Evolutionary conservation across 2,888 invertebrate genomes (phyloP).

Genomic region (Sphecodes monilicornis): DNA sequence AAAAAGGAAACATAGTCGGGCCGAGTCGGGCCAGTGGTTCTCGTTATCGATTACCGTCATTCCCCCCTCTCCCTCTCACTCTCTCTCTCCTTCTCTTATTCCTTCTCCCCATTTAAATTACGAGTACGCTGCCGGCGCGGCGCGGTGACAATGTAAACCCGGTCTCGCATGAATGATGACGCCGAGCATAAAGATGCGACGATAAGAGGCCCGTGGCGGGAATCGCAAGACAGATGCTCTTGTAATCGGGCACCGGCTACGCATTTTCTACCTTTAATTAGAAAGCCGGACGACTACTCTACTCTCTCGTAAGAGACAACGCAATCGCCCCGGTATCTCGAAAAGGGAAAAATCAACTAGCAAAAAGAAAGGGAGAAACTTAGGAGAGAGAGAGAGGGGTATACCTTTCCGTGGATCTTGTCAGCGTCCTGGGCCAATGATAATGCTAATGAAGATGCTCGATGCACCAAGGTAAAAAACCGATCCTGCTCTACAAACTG

Average conservation of each 20-base stretch:
- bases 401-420: constrained; percentile 4
- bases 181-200: constrained; percentile 26
- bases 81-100: background rate
- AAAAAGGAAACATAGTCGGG: background rate
- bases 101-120: constrained; percentile 37
- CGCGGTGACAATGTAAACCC: constrained; percentile 45
- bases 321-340: background rate
- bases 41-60: constrained; percentile 45
- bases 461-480: background rate
- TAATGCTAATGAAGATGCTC: background rate
- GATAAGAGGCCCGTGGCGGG: constrained; percentile 27
- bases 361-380: constrained; percentile 1
- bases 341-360: background rate
- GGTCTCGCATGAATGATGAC: constrained; percentile 42
- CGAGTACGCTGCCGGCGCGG: constrained; percentile 11
- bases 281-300: constrained; percentile 1
- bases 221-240: constrained; percentile 41
- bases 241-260: constrained; percentile 28
- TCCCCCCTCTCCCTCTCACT: background rate
- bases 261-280: constrained; percentile 38
- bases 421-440: background rate
- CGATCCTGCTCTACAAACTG: constrained; percentile 17
- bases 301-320: background rate
- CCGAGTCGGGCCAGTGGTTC: constrained; percentile 20
- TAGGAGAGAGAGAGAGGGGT: no score